Evolutionary conservation across 2,113 vertebrate genomes (phyloP).

Genomic region (Neofelis nebulosa): DNA sequence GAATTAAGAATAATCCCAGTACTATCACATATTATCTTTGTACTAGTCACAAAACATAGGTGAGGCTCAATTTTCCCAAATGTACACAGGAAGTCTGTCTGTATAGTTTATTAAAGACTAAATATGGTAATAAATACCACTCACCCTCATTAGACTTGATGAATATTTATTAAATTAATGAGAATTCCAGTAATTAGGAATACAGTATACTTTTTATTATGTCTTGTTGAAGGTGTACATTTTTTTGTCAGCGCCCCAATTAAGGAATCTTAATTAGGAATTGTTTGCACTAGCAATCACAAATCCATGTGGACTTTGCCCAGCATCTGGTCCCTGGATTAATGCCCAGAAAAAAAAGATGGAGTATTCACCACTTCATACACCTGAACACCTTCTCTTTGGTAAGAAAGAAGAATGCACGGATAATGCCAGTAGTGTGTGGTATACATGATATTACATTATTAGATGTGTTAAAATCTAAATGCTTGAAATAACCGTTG

Average conservation of each 20-base stretch:
- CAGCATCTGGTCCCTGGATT: constrained; percentile 58
- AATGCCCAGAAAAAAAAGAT: constrained; percentile 52
- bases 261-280: constrained; percentile 58
- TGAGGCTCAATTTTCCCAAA: background rate
- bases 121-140: background rate
- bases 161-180: constrained; percentile 31
- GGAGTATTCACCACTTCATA: background rate
- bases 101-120: background rate
- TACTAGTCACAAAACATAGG: background rate
- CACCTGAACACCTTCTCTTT: background rate
- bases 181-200: background rate
- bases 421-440: background rate
- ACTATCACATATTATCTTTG: background rate
- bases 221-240: background rate
- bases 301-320: constrained; percentile 33
- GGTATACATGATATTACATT: background rate
- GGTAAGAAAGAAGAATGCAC: background rate
- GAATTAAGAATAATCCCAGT: background rate
- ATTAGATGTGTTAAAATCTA: background rate
- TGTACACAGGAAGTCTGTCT: background rate
- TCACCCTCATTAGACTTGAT: background rate
- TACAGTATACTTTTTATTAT: background rate
- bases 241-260: background rate
- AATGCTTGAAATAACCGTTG: background rate
- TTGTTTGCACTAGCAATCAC: background rate